A percentile compares a stretch with the other conserved stretches of the same genome.
Evolutionary conservation across 2,797 vertebrate genomes (phyloP).

Genomic region (Hafferia zeledoni): DNA sequence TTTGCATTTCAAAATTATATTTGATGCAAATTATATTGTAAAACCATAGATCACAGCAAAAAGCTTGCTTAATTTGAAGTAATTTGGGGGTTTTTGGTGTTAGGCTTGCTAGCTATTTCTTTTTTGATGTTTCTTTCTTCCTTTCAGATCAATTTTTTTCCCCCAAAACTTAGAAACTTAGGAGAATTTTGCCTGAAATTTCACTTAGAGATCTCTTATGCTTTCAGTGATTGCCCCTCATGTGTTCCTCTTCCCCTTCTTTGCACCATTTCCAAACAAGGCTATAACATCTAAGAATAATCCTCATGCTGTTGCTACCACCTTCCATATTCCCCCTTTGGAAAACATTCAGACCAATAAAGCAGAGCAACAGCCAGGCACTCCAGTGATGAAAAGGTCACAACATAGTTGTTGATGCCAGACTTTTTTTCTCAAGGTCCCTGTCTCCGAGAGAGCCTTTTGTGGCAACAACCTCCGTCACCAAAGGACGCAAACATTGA

Average conservation of each 20-base stretch:
- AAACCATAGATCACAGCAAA: not conserved
- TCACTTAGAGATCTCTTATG: not conserved
- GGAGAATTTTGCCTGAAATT: not conserved
- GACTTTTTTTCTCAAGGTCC: constrained; percentile 47
- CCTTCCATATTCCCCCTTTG: not conserved
- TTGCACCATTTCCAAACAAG: not conserved
- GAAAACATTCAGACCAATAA: not conserved
- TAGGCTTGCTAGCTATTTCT: not conserved
- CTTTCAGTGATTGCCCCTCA: not conserved
- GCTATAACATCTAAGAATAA: not conserved
- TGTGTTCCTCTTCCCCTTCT: not conserved
- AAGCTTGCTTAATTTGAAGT: not conserved
- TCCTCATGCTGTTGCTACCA: not conserved
- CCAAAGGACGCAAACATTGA: constrained; percentile 24
- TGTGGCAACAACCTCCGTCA: constrained; percentile 41
- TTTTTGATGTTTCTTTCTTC: not conserved
- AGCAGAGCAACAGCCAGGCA: not conserved
- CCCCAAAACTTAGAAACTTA: not conserved
- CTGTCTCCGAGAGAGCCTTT: constrained; percentile 30
- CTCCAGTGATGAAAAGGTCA: constrained; percentile 10
- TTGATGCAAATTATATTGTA: not conserved
- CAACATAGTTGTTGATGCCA: not conserved
- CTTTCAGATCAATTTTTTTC: not conserved
- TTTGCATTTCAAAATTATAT: not conserved
- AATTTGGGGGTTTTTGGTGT: not conserved